Evolutionary conservation across 2,113 vertebrate genomes (phyloP), one percentile per base, ranked within the genome.

Genomic region (Mobula hypostoma): DNA sequence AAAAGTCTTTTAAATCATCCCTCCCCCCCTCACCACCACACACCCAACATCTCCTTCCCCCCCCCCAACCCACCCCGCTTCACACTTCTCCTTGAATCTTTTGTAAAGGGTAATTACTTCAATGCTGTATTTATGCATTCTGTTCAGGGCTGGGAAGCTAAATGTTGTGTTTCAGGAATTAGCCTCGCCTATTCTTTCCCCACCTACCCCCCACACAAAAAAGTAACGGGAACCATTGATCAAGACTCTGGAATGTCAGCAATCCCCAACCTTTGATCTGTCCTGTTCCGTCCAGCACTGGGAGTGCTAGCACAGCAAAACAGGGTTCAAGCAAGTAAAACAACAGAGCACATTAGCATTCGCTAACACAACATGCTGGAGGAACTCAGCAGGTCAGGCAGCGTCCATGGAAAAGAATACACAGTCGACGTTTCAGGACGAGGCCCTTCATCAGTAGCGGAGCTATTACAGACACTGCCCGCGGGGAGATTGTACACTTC

Each of bases 171-270:
- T 76, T 95, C 95, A 95, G 95, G 27, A 95, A 96, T 95, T 96
- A 96, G 95, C 95, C 95, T 96, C 95, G 95, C 94, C 96, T 94
- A 94, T 95, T 95, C 95, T 94, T 95, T 94, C 95, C 96, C 95
- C 95, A 1, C 24, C 48, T 21, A 95, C 85, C 58, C 85, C 9
- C 95, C 94, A 95, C 95, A 95, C 95, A 95, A 95, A 96, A 95
- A 94, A 94, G 94, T 95, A 95, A 95, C 95, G 95, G 94, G 32
- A 70, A 95, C 95, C 95, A 95, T 94, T 95, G 96, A 97, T 97
- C 96, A 97, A 97, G 97, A 96, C 96, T 96, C 96, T 96, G 96
- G 95, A 96, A 95, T 96, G 95, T 94, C 95, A 95, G 95, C 95
- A 94, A 95, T 94, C 85, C 68, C 85, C 95, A 94, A 96, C 95